These are phyloP conservation scores for Oncorhynchus mykiss DNA, from an alignment of 2,113 vertebrate species.

Conservation along the genomic window DNA sequence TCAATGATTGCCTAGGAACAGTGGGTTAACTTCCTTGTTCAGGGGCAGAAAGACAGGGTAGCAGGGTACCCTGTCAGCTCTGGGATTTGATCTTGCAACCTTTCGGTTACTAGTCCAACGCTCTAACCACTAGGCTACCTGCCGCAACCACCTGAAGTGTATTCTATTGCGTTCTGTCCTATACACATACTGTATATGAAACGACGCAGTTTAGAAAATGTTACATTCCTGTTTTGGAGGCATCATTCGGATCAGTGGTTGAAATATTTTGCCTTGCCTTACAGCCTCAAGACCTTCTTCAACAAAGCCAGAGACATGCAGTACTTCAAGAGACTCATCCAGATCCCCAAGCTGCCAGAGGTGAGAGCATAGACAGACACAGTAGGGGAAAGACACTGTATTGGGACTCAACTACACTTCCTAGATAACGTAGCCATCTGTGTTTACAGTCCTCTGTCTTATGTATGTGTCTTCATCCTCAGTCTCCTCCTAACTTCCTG, in stretches of 20 bases:
- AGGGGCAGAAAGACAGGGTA: no score
- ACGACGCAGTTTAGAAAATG: neutral
- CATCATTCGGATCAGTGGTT: conserved; percentile 52
- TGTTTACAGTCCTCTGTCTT: neutral
- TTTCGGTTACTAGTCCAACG: no score
- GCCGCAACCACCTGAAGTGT: no score
- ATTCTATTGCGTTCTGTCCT: neutral
- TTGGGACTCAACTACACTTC: no score
- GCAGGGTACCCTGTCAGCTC: no score
- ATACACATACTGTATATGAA: neutral
- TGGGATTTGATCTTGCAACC: no score
- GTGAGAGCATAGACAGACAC: conserved; percentile 66
- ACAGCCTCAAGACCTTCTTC: conserved; percentile 92
- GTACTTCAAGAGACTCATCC: conserved; percentile 97
- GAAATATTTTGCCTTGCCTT: conserved; percentile 15
- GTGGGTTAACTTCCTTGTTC: no score
- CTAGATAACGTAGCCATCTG: no score
- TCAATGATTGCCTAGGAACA: no score
- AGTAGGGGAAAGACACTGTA: no score
- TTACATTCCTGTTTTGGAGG: conserved; percentile 46
- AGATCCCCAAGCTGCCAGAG: conserved; percentile 94
- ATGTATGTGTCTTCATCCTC: neutral
- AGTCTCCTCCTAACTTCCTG: conserved; percentile 91
- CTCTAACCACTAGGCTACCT: no score
- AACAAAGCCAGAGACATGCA: conserved; percentile 92